These are phyloP conservation scores for Glyptemys insculpta DNA, from an alignment of 2,797 vertebrate genomes.

Conservation along the genomic window DNA sequence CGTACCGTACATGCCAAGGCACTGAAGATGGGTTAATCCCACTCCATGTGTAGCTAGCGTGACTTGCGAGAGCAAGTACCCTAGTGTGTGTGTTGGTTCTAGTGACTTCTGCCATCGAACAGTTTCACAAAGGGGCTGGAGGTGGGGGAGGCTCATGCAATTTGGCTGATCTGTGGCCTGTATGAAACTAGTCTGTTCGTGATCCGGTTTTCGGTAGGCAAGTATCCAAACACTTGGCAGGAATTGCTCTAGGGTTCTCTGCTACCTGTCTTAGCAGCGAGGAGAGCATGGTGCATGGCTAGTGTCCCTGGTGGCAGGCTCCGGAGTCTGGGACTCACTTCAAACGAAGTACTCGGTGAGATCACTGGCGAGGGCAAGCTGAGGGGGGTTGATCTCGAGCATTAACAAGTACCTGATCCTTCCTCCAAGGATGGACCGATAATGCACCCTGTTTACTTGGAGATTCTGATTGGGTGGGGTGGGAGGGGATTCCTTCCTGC, in stretches of 20 bases:
- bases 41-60: background rate
- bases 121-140: too few species aligned
- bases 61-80: too few species aligned
- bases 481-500: background rate
- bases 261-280: background rate
- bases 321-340: background rate
- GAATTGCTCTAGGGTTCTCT: background rate
- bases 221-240: background rate
- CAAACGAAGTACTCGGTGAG: accelerated
- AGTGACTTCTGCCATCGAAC: background rate
- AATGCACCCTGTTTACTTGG: background rate
- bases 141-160: background rate
- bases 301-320: background rate
- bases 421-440: background rate
- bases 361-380: background rate
- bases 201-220: background rate
- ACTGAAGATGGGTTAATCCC: background rate
- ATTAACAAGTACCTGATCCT: background rate
- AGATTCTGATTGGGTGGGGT: background rate
- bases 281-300: background rate
- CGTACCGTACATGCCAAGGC: background rate
- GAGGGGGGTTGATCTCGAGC: background rate
- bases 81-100: too few species aligned
- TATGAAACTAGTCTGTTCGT: background rate
- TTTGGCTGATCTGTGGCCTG: background rate